Percentiles rank a stretch among this genome's conserved stretches.
These are phyloP conservation scores for Festucalex cinctus DNA, from an alignment of 2,113 vertebrate genomes.

Conservation along the genomic window DNA sequence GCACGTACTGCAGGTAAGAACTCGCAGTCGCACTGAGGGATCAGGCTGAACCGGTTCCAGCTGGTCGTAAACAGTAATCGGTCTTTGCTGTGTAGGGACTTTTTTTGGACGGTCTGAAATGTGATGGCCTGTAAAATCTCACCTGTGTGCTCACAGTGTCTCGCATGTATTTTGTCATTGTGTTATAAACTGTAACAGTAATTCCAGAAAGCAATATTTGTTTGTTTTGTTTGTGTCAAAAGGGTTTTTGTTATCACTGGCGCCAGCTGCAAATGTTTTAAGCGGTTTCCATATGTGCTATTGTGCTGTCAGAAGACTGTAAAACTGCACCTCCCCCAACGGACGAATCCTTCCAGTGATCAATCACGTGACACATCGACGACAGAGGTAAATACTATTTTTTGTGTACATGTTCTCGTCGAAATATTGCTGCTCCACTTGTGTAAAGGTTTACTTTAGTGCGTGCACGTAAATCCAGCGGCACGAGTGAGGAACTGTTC, in stretches of 20 bases:
- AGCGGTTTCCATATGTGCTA: neutral
- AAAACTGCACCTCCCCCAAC: neutral
- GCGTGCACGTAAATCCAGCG: conserved; percentile 16
- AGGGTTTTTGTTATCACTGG: neutral
- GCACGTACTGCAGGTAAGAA: neutral
- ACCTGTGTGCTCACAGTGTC: neutral
- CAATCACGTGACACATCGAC: neutral
- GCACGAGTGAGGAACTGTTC: conserved; percentile 8
- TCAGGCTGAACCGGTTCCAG: neutral
- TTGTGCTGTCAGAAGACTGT: too few relatives aligned
- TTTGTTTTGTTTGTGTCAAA: too few relatives aligned
- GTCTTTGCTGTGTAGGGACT: neutral
- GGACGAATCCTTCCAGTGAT: neutral
- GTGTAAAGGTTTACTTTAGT: conserved; percentile 9
- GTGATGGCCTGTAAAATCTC: neutral
- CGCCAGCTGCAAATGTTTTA: neutral
- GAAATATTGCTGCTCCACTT: neutral
- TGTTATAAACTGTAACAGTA: neutral
- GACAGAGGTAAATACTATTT: neutral
- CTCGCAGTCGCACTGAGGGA: neutral
- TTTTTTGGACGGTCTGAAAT: neutral
- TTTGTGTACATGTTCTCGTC: neutral
- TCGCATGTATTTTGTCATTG: neutral
- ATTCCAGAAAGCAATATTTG: neutral
- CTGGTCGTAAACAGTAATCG: neutral